Conservation (phyloP, 2,113 vertebrate species). For the Puma concolor region DNA sequence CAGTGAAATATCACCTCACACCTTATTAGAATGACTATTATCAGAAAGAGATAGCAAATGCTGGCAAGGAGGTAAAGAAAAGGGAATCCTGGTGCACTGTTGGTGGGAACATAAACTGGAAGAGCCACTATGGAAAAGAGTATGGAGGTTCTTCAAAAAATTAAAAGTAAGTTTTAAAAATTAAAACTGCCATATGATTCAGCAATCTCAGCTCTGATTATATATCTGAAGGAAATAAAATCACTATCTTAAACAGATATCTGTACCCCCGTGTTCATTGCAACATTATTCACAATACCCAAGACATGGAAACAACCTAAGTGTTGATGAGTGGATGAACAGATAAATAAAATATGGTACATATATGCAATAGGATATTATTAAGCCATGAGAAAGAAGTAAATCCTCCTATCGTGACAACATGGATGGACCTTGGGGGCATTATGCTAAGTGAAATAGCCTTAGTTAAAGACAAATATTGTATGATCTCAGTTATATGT, state of each 20-base stretch:
- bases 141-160: neutral
- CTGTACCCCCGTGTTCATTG: neutral
- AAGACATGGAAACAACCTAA: neutral
- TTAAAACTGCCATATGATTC: neutral
- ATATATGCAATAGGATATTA: neutral
- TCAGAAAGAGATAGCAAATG: neutral
- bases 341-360: neutral
- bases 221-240: neutral
- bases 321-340: neutral
- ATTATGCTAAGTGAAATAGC: neutral
- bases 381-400: neutral
- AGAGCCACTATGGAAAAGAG: neutral
- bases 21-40: neutral
- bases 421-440: neutral
- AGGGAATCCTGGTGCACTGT: neutral
- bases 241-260: neutral
- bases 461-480: neutral
- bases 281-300: neutral
- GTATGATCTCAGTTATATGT: neutral
- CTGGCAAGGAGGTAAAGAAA: neutral
- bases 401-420: neutral
- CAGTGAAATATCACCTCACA: neutral
- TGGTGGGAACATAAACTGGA: neutral
- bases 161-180: neutral
- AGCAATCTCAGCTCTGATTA: neutral